Conservation (phyloP, 2,797 vertebrate genomes). For the Toxotes lorentzi region DNA sequence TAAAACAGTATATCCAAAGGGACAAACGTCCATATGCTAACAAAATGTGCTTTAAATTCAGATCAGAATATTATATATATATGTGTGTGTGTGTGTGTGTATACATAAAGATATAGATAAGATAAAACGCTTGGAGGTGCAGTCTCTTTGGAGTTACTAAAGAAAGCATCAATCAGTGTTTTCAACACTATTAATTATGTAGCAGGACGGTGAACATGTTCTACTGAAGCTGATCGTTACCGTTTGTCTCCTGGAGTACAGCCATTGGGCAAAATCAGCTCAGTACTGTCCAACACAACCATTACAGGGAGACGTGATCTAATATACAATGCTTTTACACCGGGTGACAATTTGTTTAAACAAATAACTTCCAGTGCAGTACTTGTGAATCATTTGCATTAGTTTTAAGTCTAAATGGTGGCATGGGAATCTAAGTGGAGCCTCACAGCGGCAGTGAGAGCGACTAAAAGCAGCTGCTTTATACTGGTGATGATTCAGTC, state of each 20-base stretch:
- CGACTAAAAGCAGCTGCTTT: conserved; percentile 3
- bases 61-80: no score
- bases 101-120: no score
- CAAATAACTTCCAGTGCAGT: conserved; percentile 72
- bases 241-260: conserved; percentile 41
- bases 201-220: conserved; percentile 5
- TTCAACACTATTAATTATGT: conserved; percentile 1
- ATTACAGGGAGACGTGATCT: conserved; percentile 4
- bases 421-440: conserved; percentile 50
- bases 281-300: conserved; percentile 5
- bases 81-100: no score
- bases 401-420: conserved; percentile 61
- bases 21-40: background rate
- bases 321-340: conserved; percentile 41
- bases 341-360: conserved; percentile 59
- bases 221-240: conserved; percentile 10
- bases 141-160: background rate
- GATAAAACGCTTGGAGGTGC: background rate
- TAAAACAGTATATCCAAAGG: background rate
- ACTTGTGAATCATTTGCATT: conserved; percentile 70
- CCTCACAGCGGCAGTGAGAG: background rate
- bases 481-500: background rate
- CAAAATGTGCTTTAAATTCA: no score
- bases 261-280: conserved; percentile 50
- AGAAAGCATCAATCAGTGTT: background rate